These are phyloP conservation scores for Apomyelois bistriatella DNA, from an alignment of 2,888 invertebrate genomes.

Conservation along the genomic window DNA sequence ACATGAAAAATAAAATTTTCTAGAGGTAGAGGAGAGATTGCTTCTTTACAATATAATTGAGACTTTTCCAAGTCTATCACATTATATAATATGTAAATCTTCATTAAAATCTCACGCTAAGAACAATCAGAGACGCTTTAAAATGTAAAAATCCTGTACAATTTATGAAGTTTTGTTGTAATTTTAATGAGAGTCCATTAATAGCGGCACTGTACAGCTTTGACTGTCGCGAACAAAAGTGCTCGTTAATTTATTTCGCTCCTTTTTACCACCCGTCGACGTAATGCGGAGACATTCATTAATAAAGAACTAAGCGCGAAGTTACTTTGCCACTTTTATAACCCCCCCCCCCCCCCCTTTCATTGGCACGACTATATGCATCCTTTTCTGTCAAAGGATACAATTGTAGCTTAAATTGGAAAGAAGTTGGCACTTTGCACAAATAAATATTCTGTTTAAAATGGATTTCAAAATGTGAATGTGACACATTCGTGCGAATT, in stretches of 20 bases:
- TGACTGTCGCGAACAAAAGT: constrained; percentile 6
- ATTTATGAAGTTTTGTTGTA: constrained; percentile 1
- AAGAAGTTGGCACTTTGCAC: too few relatives aligned
- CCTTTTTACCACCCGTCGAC: constrained; percentile 6
- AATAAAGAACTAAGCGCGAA: constrained; percentile 1
- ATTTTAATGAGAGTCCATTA: constrained; percentile 5
- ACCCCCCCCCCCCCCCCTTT: not conserved
- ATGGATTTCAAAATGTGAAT: too few relatives aligned
- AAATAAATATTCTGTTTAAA: too few relatives aligned
- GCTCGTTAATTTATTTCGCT: constrained; percentile 10
- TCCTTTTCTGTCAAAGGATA: not conserved
- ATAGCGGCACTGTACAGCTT: not conserved
- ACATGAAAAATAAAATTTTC: too few relatives aligned
- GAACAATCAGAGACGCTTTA: not conserved
- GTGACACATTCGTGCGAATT: too few relatives aligned
- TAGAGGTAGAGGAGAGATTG: too few relatives aligned
- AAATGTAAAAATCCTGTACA: not conserved
- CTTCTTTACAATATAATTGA: too few relatives aligned
- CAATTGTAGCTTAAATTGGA: too few relatives aligned
- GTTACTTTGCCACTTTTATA: not conserved
- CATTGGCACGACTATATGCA: not conserved
- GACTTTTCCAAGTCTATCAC: too few relatives aligned
- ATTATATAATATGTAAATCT: too few relatives aligned
- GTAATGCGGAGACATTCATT: constrained; percentile 4
- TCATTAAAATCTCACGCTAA: not conserved